Evolutionary conservation across 2,888 invertebrate species (phyloP).

Genomic region (Archips crataeganus): DNA sequence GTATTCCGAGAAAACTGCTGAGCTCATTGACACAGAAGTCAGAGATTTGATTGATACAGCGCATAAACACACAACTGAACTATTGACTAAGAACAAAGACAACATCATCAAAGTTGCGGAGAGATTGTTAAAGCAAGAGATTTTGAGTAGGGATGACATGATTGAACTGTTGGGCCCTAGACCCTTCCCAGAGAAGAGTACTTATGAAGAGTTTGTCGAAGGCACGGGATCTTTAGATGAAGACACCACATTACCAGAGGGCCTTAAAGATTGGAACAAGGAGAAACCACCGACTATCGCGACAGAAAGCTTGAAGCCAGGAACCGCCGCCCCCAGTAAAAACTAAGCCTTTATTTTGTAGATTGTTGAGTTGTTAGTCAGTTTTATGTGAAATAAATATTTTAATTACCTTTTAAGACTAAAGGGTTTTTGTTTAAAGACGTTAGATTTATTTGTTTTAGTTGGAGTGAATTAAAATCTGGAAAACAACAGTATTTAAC

Average conservation of each 20-base stretch:
- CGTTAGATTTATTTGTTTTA: slow-evolving; percentile 50
- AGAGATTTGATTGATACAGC: slow-evolving; percentile 85
- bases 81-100: slow-evolving; percentile 92
- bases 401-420: slow-evolving; percentile 74
- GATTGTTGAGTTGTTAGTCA: slow-evolving; percentile 65
- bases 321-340: slow-evolving; percentile 60
- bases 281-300: slow-evolving; percentile 74
- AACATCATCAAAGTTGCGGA: slow-evolving; percentile 96
- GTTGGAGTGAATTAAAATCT: slow-evolving; percentile 51
- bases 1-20: slow-evolving; percentile 98
- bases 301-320: slow-evolving; percentile 63
- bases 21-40: slow-evolving; percentile 97
- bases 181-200: slow-evolving; percentile 99
- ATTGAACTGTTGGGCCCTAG: slow-evolving; percentile 96
- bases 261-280: slow-evolving; percentile 98
- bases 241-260: slow-evolving; percentile 97
- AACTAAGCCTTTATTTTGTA: slow-evolving; percentile 64
- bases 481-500: slow-evolving; percentile 48
- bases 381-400: slow-evolving; percentile 74
- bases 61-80: slow-evolving; percentile 91
- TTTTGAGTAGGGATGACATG: slow-evolving; percentile 98
- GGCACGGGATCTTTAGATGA: slow-evolving; percentile 99
- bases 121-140: slow-evolving; percentile 96
- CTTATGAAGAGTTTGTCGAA: slow-evolving; percentile 99
- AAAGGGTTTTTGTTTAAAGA: slow-evolving; percentile 65